Conservation (phyloP, 2,888 invertebrate species). For the Phortica magna region DNA sequence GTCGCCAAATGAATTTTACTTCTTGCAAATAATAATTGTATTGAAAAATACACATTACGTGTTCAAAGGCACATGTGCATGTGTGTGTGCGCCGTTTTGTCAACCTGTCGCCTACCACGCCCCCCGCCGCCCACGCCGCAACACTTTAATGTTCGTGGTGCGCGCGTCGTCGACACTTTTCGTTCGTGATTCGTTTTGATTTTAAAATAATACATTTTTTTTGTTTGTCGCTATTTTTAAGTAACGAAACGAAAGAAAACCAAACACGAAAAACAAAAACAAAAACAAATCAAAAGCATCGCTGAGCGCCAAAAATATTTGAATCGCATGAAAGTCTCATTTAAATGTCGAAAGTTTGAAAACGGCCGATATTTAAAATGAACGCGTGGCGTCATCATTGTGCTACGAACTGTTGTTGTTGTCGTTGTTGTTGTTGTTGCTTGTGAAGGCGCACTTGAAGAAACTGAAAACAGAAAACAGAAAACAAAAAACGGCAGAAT, state of each 20-base stretch:
- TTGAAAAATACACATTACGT: too few species aligned
- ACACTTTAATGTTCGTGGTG: not conserved
- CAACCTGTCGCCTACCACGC: constrained; percentile 5
- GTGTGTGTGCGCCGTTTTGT: constrained; percentile 35
- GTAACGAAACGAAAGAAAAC: too few species aligned
- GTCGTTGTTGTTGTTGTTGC: constrained; percentile 41
- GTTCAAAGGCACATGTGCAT: constrained; percentile 17
- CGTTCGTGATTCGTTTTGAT: constrained; percentile 61
- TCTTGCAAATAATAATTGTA: too few species aligned
- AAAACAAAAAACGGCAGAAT: constrained; percentile 8
- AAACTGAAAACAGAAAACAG: constrained; percentile 23
- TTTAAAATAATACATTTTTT: constrained; percentile 70
- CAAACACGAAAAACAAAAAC: too few species aligned
- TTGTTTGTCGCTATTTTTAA: constrained; percentile 68
- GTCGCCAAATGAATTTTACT: too few species aligned
- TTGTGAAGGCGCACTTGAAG: constrained; percentile 65
- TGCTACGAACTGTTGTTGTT: constrained; percentile 33
- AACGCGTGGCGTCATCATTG: constrained; percentile 13
- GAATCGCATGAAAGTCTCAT: not conserved
- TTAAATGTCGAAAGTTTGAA: constrained; percentile 2
- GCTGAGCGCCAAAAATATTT: not conserved
- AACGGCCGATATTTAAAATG: constrained; percentile 16
- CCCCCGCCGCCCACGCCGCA: not conserved
- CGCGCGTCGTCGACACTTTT: constrained; percentile 37
- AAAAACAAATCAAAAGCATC: constrained; percentile 58